Base-by-base conservation (phyloP, 2,888 invertebrate species). In the Cephonodes hylas region DNA sequence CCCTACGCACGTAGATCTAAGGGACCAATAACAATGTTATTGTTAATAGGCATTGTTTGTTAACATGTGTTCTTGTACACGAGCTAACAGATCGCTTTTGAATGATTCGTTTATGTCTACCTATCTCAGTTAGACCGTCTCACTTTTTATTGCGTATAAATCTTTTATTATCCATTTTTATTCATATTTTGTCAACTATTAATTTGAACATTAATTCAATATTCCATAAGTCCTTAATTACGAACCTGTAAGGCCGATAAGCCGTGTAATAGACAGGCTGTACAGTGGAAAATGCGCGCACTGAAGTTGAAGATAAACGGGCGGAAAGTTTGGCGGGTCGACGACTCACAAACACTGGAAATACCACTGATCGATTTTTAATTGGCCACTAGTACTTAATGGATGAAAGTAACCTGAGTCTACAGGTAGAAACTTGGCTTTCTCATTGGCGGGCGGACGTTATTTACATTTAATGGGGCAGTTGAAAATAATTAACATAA, bases 251-350 rank as follows among this genome's bases (percentile, higher is more conserved):
- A 10, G 18, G 22, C 18, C 27, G 25, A 48, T 15, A n/a, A 42
- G 18, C 48, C 38, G 38, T 38, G 38, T 18, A 13, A 18, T 20
- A 18, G 60, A 53, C 63, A 61, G 57, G 42, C 56, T 59, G 66
- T 59, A 60, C 68, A 70, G 63, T 64, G 66, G 62, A 71, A 71
- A 73, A 44, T 69, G 61, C 65, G 69, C 66, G 53, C 62, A 62
- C 65, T 70, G 65, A 64, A 71, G 59, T 70, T 62, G 64, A 72
- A 73, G 73, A 79, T 77, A 77, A 77, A 80, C 62, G 74, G 68
- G 68, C 70, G 74, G 68, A 76, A 74, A 75, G 65, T 72, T 70
- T 60, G 63, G 44, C 42, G 60, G 73, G 76, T 75, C 76, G 66
- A 71, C 58, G 76, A 65, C 76, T 64, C 59, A 42, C 6, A 34